Evolutionary conservation across 2,797 vertebrate species (phyloP), one percentile per base, ranked within the genome.

Genomic region (Helostoma temminkii): DNA sequence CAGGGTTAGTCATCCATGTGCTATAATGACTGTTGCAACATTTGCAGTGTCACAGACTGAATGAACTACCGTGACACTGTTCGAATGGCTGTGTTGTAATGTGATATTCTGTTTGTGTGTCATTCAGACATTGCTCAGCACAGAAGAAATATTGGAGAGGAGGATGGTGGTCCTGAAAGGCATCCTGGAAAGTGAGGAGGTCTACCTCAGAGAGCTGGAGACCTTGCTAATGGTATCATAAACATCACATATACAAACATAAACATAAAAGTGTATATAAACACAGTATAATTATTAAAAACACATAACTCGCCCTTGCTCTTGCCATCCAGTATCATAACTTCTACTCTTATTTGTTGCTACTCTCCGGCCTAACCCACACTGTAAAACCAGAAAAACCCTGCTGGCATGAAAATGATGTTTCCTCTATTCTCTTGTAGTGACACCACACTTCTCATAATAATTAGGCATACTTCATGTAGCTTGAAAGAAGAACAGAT

Each of bases 161-260:
- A 93, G 91, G 36, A 74, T 91, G 0, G 68, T 84, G 59, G 86
- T 94, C 19, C 87, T 95, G 41, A 92, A 70, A 54, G 86, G 88
- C 47, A 75, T 95, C 85, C 54, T 95, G 78, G 82, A 81, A 49
- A 91, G 88, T 30, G 93, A 95, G 67, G 88, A 93, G 80, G 82
- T 91, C 36, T 95, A 93, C 68, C 90, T 95, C 41, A 78, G 68
- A 16, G 92, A 94, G 84, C 88, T 95, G 81, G 92, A 93, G 68
- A 59, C 90, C 8, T 81, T 95, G 71, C 84, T 94, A 9, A 93
- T 59, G 87, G 93, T 93, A 80, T 76, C 7, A 16, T 3, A 5
- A 37, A 45, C 41, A 34, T 34, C n/a, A n/a, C n/a, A n/a, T n/a
- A n/a, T n/a, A n/a, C n/a, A n/a, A n/a, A n/a, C n/a, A n/a, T n/a